Evolutionary conservation across 92 coral and sea anemone species (phyloP), one percentile per base, ranked within the genome.

Genomic region (Nematostella vectensis): DNA sequence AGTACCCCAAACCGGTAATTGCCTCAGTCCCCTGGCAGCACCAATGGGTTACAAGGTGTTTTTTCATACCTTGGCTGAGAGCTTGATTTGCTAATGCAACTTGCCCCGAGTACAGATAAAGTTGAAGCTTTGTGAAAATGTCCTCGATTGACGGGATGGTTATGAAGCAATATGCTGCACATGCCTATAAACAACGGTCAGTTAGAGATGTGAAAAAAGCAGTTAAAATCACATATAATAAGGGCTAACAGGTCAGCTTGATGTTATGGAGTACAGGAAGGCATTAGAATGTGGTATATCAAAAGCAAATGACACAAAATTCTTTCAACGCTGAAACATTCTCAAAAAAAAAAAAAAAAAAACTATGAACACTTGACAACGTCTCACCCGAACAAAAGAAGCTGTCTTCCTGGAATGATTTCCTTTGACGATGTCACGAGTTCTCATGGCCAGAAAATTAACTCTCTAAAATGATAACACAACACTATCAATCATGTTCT

Each of bases 21-120:
- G n/a, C n/a, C n/a, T n/a, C n/a, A n/a, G n/a, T n/a, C n/a, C n/a
- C n/a, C n/a, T n/a, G n/a, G n/a, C n/a, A n/a, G n/a, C n/a, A n/a
- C n/a, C n/a, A n/a, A n/a, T n/a, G n/a, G n/a, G n/a, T n/a, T n/a
- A n/a, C n/a, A n/a, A n/a, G n/a, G n/a, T n/a, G 40, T 33, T 6
- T 6, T n/a, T 11, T 31, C 65, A 50, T 51, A 87, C 98, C 98
- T 68, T 91, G 98, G 58, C 96, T 91, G 39, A 91, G 85, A 24
- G 98, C 98, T 67, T 91, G 98, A 49, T 91, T 91, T 36, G 96
- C 88, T 71, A 91, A 71, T 27, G 98, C 96, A 1, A 91, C 98
- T 67, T 91, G 94, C 2, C 96, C 98, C 13, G 98, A 91, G 65
- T 65, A 74, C 25, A 91, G 82, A 69, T 91, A 91, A 25, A 91